Percentiles rank a stretch among this genome's conserved stretches.
Conservation (phyloP, 2,888 invertebrate genomes). For the Drosophila paracracens region DNA sequence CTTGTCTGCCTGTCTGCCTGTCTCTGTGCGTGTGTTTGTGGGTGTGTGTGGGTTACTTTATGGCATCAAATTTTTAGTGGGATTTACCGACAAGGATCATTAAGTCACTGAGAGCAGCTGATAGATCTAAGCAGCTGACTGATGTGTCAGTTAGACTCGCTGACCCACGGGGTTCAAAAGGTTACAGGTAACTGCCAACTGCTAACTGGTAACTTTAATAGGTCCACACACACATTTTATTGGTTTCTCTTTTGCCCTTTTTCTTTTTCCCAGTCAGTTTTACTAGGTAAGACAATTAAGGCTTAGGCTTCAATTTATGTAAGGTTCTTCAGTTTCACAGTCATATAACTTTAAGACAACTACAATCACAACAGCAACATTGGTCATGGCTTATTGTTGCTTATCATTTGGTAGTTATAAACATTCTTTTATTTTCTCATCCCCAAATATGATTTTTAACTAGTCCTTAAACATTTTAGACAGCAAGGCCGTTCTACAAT, state of each 20-base stretch:
- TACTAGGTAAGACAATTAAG: neutral
- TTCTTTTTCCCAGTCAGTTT: constrained; percentile 17
- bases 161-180: constrained; percentile 26
- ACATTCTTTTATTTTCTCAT: neutral
- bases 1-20: constrained; percentile 35
- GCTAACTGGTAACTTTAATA: constrained; percentile 13
- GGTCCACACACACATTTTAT: constrained; percentile 24
- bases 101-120: constrained; percentile 29
- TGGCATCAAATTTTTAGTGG: constrained; percentile 29
- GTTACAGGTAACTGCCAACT: neutral
- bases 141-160: constrained; percentile 15
- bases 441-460: neutral
- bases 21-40: constrained; percentile 10
- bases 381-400: neutral
- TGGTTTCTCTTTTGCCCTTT: neutral
- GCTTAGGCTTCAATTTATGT: neutral
- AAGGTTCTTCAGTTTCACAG: neutral
- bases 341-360: neutral
- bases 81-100: constrained; percentile 65
- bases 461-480: no score
- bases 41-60: constrained; percentile 34
- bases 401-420: neutral
- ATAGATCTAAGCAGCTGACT: constrained; percentile 19
- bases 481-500: no score
- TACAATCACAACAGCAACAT: neutral